phyloP scores from a whole-genome alignment of 2,888 invertebrate genomes.

The Thera britannica region DNA sequence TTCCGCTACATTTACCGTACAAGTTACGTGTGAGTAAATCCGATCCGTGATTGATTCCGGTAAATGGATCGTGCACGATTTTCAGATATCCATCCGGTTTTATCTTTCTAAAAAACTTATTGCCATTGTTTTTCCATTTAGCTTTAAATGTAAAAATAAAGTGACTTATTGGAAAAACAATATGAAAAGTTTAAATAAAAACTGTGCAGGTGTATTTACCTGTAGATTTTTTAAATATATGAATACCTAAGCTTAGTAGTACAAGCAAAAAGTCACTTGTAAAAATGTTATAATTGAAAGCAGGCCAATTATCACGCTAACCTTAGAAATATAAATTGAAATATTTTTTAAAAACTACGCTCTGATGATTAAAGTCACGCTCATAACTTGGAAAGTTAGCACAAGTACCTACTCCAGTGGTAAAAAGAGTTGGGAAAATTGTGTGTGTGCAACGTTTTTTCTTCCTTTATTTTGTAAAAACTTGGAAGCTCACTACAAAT shows the following conservation, averaged over 20 bases:
- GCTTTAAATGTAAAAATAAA: no score
- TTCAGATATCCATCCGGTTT: slow-evolving; percentile 17
- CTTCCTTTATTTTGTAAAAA: no score
- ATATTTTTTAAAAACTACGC: not conserved
- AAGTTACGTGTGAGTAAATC: slow-evolving; percentile 55
- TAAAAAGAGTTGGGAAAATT: no score
- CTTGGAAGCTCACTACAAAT: not conserved
- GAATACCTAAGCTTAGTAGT: no score
- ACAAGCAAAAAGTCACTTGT: no score
- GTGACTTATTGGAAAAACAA: no score
- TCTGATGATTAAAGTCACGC: not conserved
- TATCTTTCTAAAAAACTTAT: slow-evolving; percentile 1
- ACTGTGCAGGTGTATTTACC: no score
- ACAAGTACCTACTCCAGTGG: not conserved
- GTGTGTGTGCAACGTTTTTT: no score
- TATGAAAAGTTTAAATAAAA: no score
- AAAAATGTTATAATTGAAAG: not conserved
- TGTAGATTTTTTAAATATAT: no score
- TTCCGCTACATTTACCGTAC: slow-evolving; percentile 57
- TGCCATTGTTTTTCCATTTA: not conserved
- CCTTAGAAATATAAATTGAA: not conserved
- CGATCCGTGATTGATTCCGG: slow-evolving; percentile 59
- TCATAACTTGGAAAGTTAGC: not conserved
- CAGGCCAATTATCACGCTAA: not conserved
- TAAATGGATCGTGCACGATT: slow-evolving; percentile 55